A percentile compares a stretch with the other conserved stretches of the same genome.
Conservation (phyloP, 2,113 vertebrate species). For the Silurus glanis region DNA sequence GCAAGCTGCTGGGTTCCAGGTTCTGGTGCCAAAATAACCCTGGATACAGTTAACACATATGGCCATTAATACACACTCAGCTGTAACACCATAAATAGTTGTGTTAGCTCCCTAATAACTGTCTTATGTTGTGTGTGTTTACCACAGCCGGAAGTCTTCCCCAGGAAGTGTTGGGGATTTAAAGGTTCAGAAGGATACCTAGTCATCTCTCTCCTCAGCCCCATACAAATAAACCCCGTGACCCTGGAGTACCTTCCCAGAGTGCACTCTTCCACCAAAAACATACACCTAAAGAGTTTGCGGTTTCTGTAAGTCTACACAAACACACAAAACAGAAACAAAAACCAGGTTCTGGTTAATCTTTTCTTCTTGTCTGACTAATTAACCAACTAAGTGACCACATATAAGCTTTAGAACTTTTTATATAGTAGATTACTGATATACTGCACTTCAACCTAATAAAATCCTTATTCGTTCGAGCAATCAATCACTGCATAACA, state of each 20-base stretch:
- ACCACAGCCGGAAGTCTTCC: constrained; percentile 76
- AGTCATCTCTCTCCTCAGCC: constrained; percentile 82
- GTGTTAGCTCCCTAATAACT: not conserved
- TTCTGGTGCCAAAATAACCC: constrained; percentile 78
- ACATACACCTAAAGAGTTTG: constrained; percentile 79
- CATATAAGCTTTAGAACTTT: not conserved
- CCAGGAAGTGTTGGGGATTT: constrained; percentile 83
- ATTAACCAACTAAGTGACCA: too few species aligned
- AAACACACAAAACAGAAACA: not conserved
- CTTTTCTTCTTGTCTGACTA: too few species aligned
- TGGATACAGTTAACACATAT: constrained; percentile 74
- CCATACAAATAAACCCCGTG: constrained; percentile 80
- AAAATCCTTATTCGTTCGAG: not conserved
- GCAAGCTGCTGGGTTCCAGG: constrained; percentile 79
- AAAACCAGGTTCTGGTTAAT: not conserved
- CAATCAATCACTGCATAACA: not conserved
- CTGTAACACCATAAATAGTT: not conserved
- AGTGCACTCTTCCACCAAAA: constrained; percentile 80
- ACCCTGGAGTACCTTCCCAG: constrained; percentile 89
- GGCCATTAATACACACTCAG: not conserved
- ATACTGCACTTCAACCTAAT: not conserved
- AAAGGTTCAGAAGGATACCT: constrained; percentile 85
- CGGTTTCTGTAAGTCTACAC: constrained; percentile 73
- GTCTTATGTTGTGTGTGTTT: not conserved
- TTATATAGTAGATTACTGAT: not conserved